Evolutionary conservation across 2,113 vertebrate species (phyloP).

Genomic region (Peucedramus taeniatus): DNA sequence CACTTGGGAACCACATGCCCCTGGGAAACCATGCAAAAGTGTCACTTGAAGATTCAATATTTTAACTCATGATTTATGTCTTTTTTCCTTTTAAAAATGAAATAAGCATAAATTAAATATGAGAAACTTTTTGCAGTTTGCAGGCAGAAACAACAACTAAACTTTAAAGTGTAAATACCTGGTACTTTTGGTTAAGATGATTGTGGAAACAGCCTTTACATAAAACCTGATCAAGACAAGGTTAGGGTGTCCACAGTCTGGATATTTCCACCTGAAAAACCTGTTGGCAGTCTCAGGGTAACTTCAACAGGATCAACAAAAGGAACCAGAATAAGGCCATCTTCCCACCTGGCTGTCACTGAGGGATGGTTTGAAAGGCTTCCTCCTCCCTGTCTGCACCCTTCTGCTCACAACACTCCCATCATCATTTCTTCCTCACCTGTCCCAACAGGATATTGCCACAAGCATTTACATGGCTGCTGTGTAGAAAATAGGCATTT

Average conservation of each 20-base stretch:
- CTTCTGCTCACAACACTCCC: background rate
- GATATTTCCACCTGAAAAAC: background rate
- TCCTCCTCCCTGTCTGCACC: background rate
- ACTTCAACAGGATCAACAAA: background rate
- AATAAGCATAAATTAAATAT: background rate
- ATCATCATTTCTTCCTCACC: background rate
- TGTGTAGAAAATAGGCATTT: background rate
- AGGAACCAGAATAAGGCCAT: background rate
- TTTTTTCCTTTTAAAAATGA: background rate
- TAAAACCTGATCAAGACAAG: background rate
- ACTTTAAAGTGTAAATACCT: background rate
- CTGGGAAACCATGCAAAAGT: background rate
- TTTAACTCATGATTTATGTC: background rate
- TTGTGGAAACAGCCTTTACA: background rate
- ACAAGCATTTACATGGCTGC: background rate
- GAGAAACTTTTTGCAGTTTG: background rate
- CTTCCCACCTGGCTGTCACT: background rate
- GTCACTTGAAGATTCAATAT: background rate
- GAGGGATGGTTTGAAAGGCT: background rate
- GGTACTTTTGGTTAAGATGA: background rate
- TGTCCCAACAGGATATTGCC: background rate
- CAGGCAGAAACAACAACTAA: background rate
- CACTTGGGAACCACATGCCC: background rate
- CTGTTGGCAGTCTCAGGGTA: background rate
- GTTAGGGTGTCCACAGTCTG: background rate